Base-by-base conservation (phyloP, 2,113 vertebrate genomes). In the Pardalotus punctatus region DNA sequence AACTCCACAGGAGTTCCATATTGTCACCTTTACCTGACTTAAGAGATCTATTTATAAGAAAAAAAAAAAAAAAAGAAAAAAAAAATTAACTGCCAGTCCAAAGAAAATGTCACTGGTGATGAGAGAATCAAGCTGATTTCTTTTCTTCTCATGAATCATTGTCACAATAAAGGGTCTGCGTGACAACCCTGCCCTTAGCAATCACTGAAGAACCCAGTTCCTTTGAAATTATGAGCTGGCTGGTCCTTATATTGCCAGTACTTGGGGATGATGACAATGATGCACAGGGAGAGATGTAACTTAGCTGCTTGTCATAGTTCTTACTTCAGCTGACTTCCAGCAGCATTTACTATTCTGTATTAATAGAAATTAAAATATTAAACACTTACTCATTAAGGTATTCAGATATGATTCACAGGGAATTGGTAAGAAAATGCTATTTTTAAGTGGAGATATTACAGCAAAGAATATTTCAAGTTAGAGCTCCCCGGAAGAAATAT, bases 281-380 rank as follows among this genome's bases (percentile, higher is more conserved):
- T 88, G 77, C 88, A 92, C 76, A 88, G 67, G 42, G 57, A 92
- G 83, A 92, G 89, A 70, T 0, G 5, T 54, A 93, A 93, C 87
- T 85, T 73, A 86, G 64, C 82, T 86, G 43, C 57, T 60, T 71
- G 69, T 78, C 90, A 74, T 3, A 60, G 51, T 35, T 93, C 65
- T 83, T 80, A 76, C 70, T 94, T 92, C 86, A 71, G n/a, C 79
- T 84, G 60, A 81, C 93, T 96, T 81, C 36, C 69, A 90, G 69
- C 35, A 93, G 79, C 86, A 94, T 78, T 94, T 84, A 53, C 48
- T 93, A 86, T 95, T 94, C 88, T 61, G 72, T 78, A 90, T 92
- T 96, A 94, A 94, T 85, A 94, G 90, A 96, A 94, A 90, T 94
- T 89, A 95, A 95, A 96, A 96, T 93, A 96, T 92, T 95, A 92